phyloP scores from a whole-genome alignment of 92 coral and sea anemone species.

The Meandrina meandrites region DNA sequence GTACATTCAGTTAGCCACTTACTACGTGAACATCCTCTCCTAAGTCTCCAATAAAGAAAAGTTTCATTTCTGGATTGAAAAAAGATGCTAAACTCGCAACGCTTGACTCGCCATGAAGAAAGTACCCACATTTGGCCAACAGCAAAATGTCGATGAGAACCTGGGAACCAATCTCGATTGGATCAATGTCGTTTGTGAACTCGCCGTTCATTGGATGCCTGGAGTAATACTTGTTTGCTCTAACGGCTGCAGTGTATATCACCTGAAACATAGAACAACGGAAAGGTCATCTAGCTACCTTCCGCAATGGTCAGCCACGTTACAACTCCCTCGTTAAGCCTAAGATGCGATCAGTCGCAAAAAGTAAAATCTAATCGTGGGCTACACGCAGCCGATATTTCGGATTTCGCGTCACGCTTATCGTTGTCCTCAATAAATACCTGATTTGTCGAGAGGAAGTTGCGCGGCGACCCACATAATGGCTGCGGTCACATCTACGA shows the following conservation, averaged over 20 bases:
- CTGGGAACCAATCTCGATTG: slow-evolving; percentile 43
- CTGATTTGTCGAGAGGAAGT: no score
- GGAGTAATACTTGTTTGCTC: slow-evolving; percentile 43
- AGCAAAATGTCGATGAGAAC: slow-evolving; percentile 51
- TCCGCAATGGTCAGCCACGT: no score
- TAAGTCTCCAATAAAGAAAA: slow-evolving; percentile 30
- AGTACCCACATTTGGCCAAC: slow-evolving; percentile 51
- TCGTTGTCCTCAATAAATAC: no score
- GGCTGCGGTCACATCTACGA: no score
- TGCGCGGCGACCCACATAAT: no score
- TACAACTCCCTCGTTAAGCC: no score
- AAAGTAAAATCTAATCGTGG: no score
- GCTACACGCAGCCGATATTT: no score
- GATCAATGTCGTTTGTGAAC: background rate
- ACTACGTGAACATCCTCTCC: background rate
- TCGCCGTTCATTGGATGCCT: background rate
- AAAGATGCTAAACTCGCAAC: slow-evolving; percentile 49
- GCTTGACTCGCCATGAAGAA: slow-evolving; percentile 61
- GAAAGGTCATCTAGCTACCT: no score
- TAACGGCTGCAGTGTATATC: slow-evolving; percentile 37
- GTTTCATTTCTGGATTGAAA: slow-evolving; percentile 59
- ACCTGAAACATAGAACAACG: slow-evolving; percentile 21
- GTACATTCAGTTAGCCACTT: background rate
- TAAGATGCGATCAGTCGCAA: no score
- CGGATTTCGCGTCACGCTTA: no score